phyloP scores from a whole-genome alignment of 2,888 invertebrate genomes.

The Cephus pulcher region DNA sequence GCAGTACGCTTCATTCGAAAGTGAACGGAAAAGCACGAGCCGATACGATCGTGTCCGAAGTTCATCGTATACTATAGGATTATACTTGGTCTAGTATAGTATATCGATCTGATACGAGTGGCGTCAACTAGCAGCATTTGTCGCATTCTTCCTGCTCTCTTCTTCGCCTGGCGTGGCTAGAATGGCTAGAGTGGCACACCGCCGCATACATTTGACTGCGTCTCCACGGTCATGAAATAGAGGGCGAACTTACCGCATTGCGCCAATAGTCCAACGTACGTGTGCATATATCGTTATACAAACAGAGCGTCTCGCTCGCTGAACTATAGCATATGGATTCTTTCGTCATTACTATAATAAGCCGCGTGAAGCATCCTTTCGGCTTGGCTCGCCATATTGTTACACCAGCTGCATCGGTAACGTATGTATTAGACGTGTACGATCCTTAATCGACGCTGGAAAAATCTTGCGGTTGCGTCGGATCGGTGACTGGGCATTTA shows the following conservation, averaged over 20 bases:
- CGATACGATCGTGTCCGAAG: not conserved
- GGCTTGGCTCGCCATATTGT: not conserved
- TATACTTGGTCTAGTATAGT: not conserved
- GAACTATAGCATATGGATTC: not conserved
- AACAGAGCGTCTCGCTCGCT: not conserved
- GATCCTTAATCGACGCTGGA: not conserved
- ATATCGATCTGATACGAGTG: not conserved
- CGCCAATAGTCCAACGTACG: slow-evolving; percentile 34
- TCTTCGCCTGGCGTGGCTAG: not conserved
- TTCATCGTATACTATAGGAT: not conserved
- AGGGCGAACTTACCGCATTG: slow-evolving; percentile 53
- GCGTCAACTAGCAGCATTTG: not conserved
- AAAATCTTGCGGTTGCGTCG: not conserved
- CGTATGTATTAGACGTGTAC: not conserved
- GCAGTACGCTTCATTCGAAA: not conserved
- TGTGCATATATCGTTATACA: not conserved
- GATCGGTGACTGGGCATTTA: not conserved
- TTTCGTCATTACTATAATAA: not conserved
- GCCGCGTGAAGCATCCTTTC: not conserved
- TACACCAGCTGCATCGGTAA: not conserved
- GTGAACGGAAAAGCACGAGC: not conserved
- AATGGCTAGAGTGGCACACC: not conserved
- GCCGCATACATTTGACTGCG: slow-evolving; percentile 18
- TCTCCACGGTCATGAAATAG: slow-evolving; percentile 47
- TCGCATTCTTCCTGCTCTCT: not conserved